These are phyloP conservation scores for Monoplex corrugatus DNA, from an alignment of 2,888 invertebrate genomes.

Conservation along the genomic window DNA sequence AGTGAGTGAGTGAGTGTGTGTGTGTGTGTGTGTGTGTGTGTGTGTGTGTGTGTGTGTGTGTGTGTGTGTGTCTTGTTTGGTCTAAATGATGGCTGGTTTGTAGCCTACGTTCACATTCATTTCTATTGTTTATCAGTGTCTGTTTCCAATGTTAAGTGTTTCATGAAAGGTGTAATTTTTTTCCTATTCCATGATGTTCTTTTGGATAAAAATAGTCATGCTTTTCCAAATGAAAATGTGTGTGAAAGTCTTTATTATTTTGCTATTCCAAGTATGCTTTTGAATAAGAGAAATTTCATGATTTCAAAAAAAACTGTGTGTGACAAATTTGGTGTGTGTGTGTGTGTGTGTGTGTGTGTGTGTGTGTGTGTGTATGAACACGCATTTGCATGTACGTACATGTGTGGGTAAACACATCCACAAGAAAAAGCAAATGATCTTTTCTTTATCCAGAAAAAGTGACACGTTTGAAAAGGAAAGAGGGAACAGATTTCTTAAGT, in stretches of 20 bases:
- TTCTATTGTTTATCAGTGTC: background rate
- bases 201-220: background rate
- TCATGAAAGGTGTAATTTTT: background rate
- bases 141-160: background rate
- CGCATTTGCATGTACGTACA: background rate
- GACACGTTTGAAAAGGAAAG: no score
- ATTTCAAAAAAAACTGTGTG: background rate
- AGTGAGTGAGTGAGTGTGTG: background rate
- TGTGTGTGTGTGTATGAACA: background rate
- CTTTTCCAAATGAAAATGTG: background rate
- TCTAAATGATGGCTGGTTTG: background rate
- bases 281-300: background rate
- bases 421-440: no score
- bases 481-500: no score
- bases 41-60: constrained; percentile 1
- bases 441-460: no score
- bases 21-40: background rate
- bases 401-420: background rate
- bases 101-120: background rate
- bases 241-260: no score
- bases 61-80: background rate
- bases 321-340: background rate
- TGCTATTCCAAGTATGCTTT: background rate
- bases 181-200: background rate
- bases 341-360: background rate